A percentile compares a stretch with the other conserved stretches of the same genome.
Conservation (phyloP, 37 sponge, comb jelly and placozoan genomes). For the Hexactinellida sp. region DNA sequence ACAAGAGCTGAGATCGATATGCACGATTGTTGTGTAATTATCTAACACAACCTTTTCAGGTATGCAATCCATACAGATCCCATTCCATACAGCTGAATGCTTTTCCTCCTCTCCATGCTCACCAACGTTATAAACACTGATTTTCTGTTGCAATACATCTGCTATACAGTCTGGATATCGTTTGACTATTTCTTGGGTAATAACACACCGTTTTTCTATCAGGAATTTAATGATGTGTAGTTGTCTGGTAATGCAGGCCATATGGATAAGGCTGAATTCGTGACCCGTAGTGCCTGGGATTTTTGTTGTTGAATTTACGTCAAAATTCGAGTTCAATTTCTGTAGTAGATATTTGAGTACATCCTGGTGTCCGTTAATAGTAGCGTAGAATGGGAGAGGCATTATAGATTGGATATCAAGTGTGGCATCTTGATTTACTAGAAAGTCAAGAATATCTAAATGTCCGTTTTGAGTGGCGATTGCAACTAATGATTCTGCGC, state of each 20-base stretch:
- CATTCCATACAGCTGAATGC: background rate
- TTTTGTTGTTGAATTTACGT: background rate
- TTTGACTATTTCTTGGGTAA: background rate
- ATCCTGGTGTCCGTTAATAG: background rate
- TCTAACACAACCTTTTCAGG: background rate
- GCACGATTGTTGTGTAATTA: background rate
- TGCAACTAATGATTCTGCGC: background rate
- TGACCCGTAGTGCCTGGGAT: background rate
- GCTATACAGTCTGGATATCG: background rate
- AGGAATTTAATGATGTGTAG: slow-evolving; percentile 54
- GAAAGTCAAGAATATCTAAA: slow-evolving; percentile 36
- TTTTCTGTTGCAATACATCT: background rate
- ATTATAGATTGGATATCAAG: background rate
- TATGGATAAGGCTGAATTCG: slow-evolving; percentile 50
- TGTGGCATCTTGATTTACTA: slow-evolving; percentile 37
- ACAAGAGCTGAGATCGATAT: background rate
- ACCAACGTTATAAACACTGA: background rate
- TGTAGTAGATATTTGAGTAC: slow-evolving; percentile 8
- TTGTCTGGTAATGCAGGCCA: slow-evolving; percentile 47
- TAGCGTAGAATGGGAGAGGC: background rate
- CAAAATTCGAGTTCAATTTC: background rate
- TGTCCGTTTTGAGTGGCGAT: slow-evolving; percentile 37
- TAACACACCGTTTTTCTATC: slow-evolving; percentile 13
- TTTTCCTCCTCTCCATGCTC: background rate
- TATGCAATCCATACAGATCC: background rate